These are phyloP conservation scores for Zeuzera pyrina DNA, from an alignment of 2,888 invertebrate species.

Conservation along the genomic window DNA sequence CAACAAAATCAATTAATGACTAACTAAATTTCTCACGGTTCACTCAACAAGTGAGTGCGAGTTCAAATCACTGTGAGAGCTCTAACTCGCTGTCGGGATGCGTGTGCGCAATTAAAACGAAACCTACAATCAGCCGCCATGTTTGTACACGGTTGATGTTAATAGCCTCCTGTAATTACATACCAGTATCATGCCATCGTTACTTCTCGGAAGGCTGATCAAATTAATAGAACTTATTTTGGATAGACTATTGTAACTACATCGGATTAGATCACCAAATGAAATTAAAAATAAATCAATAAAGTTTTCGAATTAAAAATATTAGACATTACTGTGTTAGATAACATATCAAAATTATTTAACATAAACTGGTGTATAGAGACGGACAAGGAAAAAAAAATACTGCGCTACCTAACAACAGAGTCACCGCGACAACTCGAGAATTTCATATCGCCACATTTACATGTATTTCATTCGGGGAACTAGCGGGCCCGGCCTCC, in stretches of 20 bases:
- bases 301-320: too few relatives aligned
- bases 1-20: slow-evolving; percentile 54
- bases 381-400: too few relatives aligned
- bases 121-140: slow-evolving; percentile 72
- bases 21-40: slow-evolving; percentile 61
- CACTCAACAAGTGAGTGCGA: slow-evolving; percentile 33
- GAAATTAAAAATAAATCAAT: too few relatives aligned
- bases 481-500: slow-evolving; percentile 52
- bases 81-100: slow-evolving; percentile 60
- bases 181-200: slow-evolving; percentile 63
- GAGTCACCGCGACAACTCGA: slow-evolving; percentile 35
- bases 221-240: slow-evolving; percentile 68
- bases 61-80: slow-evolving; percentile 50
- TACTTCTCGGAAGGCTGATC: slow-evolving; percentile 69
- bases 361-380: too few relatives aligned
- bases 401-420: slow-evolving; percentile 39
- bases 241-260: slow-evolving; percentile 28
- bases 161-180: slow-evolving; percentile 71
- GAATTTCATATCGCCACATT: slow-evolving; percentile 57
- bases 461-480: slow-evolving; percentile 39
- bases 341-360: too few relatives aligned
- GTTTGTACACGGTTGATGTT: slow-evolving; percentile 72
- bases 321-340: too few relatives aligned
- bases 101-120: slow-evolving; percentile 72
- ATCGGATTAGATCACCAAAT: slow-evolving; percentile 6